These are phyloP conservation scores for Kudoa iwatai DNA, from an alignment of 30 jellyfish, hydroid and myxozoan species.

Conservation along the genomic window DNA sequence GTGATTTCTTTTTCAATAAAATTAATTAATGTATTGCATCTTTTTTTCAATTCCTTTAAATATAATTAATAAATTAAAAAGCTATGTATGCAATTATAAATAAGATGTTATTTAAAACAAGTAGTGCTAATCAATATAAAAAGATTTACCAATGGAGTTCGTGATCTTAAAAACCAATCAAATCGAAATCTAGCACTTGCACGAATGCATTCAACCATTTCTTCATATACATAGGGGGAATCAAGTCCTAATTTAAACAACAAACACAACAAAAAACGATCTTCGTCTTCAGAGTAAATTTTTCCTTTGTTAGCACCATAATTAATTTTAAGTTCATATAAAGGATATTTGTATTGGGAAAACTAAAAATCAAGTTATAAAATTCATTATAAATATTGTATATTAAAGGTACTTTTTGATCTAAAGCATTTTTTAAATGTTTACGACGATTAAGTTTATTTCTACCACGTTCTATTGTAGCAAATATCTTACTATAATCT, in stretches of 20 bases:
- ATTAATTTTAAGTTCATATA: constrained; percentile 50
- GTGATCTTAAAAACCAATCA: constrained; percentile 75
- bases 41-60: no score
- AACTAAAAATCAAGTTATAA: constrained; percentile 9
- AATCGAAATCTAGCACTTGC: constrained; percentile 54
- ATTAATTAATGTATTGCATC: no score
- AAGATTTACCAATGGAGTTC: no score
- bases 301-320: constrained; percentile 86
- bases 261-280: constrained; percentile 61
- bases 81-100: no score
- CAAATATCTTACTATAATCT: constrained; percentile 26
- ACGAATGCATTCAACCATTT: constrained; percentile 46
- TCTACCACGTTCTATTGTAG: background rate
- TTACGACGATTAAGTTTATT: constrained; percentile 38
- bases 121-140: no score
- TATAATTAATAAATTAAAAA: no score
- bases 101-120: no score
- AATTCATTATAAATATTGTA: no score
- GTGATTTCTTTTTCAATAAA: no score
- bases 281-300: constrained; percentile 83
- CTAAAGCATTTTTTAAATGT: constrained; percentile 60
- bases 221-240: constrained; percentile 51
- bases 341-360: constrained; percentile 65
- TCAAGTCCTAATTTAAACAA: constrained; percentile 60
- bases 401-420: constrained; percentile 24